Conservation (phyloP, 2,888 invertebrate genomes). For the Drosophila atripex region DNA sequence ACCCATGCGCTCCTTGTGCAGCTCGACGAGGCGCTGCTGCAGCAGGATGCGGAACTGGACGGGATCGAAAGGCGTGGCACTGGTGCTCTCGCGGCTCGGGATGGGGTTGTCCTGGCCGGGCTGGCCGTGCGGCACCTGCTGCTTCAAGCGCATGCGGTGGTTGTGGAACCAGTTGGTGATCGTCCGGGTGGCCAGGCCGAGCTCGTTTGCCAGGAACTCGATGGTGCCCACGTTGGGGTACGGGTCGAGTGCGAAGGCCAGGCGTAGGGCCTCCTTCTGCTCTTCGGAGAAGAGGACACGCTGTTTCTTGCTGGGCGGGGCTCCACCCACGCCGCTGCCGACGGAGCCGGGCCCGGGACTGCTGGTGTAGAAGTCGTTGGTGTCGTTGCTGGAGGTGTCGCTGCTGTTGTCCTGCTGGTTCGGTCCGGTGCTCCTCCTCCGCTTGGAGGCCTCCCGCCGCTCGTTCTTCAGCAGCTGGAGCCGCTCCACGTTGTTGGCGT, state of each 20-base stretch:
- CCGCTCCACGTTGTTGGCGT: slow-evolving; percentile 96
- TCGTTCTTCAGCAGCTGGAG: slow-evolving; percentile 96
- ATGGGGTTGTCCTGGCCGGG: slow-evolving; percentile 87
- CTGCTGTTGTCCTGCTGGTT: slow-evolving; percentile 93
- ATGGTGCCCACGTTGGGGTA: slow-evolving; percentile 98
- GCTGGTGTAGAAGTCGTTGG: slow-evolving; percentile 94
- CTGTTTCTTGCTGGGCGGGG: slow-evolving; percentile 96
- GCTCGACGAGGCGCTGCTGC: slow-evolving; percentile 94
- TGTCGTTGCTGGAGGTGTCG: slow-evolving; percentile 94
- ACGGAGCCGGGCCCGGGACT: slow-evolving; percentile 89
- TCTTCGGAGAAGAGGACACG: slow-evolving; percentile 98
- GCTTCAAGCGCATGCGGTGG: slow-evolving; percentile 98
- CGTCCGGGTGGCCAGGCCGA: slow-evolving; percentile 96
- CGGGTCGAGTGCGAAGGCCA: slow-evolving; percentile 97
- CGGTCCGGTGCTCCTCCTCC: slow-evolving; percentile 92
- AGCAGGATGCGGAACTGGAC: slow-evolving; percentile 94
- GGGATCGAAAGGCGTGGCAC: slow-evolving; percentile 93
- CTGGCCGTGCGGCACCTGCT: slow-evolving; percentile 92
- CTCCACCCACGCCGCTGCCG: slow-evolving; percentile 86
- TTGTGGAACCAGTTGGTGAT: slow-evolving; percentile 99
- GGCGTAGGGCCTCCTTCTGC: slow-evolving; percentile 97
- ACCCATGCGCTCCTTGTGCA: slow-evolving; percentile 93
- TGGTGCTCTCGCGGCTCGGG: slow-evolving; percentile 89
- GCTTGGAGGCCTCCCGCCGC: slow-evolving; percentile 94
- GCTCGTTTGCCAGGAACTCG: slow-evolving; percentile 95